A percentile compares a stretch with the other conserved stretches of the same genome.
These are phyloP conservation scores for Sterna hirundo DNA, from an alignment of 2,113 vertebrate species.

Conservation along the genomic window DNA sequence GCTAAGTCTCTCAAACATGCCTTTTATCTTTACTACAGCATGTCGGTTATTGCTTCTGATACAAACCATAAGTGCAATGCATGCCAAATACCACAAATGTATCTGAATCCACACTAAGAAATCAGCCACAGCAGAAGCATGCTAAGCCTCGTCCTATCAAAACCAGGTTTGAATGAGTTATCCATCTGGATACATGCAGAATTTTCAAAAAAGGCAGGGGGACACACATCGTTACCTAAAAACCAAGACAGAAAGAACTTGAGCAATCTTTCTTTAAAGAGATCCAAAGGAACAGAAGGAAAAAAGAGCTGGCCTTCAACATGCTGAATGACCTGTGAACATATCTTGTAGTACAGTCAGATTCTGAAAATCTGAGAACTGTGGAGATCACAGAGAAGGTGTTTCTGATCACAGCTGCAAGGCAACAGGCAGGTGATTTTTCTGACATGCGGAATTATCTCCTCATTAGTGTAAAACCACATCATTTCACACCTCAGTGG, in stretches of 20 bases:
- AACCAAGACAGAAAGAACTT: neutral
- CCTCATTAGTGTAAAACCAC: conserved; percentile 31
- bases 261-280: neutral
- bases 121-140: neutral
- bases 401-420: neutral
- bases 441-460: conserved; percentile 35
- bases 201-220: neutral
- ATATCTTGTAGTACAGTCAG: neutral
- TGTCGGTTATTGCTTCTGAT: neutral
- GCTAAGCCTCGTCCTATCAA: neutral
- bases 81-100: neutral
- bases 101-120: neutral
- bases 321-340: neutral
- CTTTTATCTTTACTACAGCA: neutral
- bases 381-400: neutral
- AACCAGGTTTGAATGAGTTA: neutral
- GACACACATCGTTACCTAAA: neutral
- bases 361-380: neutral
- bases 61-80: neutral
- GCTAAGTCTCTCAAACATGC: neutral
- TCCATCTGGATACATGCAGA: neutral
- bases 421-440: conserved; percentile 7
- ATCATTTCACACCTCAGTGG: conserved; percentile 8
- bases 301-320: neutral
- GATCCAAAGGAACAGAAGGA: neutral